These are phyloP conservation scores for rat (Rattus norvegicus) DNA, from an alignment of 2,113 vertebrate species.

Conservation along the genomic window DNA sequence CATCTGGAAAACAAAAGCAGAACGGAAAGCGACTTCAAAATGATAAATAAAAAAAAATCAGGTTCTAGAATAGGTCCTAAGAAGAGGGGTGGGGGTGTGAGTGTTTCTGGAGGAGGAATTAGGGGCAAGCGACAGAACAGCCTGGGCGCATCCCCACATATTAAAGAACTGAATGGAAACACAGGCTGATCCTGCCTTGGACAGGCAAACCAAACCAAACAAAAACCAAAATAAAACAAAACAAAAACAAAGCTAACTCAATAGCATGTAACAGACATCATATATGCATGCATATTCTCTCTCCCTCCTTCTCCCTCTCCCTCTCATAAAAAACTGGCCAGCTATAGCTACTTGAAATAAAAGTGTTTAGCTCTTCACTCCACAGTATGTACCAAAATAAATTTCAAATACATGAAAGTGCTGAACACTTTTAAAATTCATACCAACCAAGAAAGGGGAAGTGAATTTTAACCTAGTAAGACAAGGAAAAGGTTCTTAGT, in stretches of 20 bases:
- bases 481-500: not conserved
- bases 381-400: not conserved
- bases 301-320: too few species aligned
- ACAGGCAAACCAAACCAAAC: not conserved
- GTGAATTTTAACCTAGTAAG: not conserved
- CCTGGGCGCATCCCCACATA: not conserved
- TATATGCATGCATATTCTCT: not conserved
- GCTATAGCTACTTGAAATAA: not conserved
- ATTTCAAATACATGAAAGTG: slow-evolving; percentile 9
- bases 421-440: slow-evolving; percentile 37
- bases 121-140: not conserved
- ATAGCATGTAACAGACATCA: too few species aligned
- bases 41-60: not conserved
- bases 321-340: not conserved
- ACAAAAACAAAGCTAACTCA: not conserved
- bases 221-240: too few species aligned
- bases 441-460: not conserved
- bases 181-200: too few species aligned
- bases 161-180: not conserved
- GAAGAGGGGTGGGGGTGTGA: not conserved
- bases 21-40: slow-evolving; percentile 46
- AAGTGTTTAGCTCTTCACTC: not conserved
- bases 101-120: not conserved
- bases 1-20: slow-evolving; percentile 70
- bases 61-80: slow-evolving; percentile 27